These are phyloP conservation scores for Synergus umbraculus DNA, from an alignment of 2,888 invertebrate species.

Conservation along the genomic window DNA sequence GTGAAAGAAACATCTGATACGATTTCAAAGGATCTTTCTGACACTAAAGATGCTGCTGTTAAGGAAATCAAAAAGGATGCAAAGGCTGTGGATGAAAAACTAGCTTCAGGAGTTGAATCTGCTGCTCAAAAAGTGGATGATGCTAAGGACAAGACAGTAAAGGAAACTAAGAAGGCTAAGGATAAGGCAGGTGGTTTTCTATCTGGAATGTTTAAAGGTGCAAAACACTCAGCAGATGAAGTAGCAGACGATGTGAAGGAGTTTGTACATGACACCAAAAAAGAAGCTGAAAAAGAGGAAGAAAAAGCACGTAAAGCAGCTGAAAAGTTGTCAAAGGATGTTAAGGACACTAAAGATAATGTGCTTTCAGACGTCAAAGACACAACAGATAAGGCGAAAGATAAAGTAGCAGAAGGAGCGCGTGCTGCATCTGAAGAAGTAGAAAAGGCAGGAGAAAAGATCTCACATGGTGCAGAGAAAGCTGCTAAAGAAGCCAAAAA, in stretches of 20 bases:
- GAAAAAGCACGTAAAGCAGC: slow-evolving; percentile 30
- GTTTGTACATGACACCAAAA: slow-evolving; percentile 48
- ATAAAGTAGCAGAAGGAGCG: slow-evolving; percentile 20
- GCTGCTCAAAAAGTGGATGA: slow-evolving; percentile 50
- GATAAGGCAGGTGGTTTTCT: slow-evolving; percentile 52
- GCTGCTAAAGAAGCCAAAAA: slow-evolving; percentile 57
- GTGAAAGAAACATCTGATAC: slow-evolving; percentile 49
- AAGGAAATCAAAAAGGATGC: slow-evolving; percentile 46
- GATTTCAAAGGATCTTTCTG: slow-evolving; percentile 45
- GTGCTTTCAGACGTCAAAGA: slow-evolving; percentile 41
- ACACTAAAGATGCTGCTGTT: slow-evolving; percentile 54
- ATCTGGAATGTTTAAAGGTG: slow-evolving; percentile 50
- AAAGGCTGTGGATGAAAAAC: slow-evolving; percentile 51
- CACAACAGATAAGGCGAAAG: slow-evolving; percentile 42
- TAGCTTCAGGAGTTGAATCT: slow-evolving; percentile 41
- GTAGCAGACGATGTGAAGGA: slow-evolving; percentile 44
- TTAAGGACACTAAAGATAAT: slow-evolving; percentile 27
- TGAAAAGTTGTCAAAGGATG: not conserved
- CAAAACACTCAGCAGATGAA: slow-evolving; percentile 47
- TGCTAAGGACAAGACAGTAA: slow-evolving; percentile 51
- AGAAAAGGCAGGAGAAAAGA: not conserved
- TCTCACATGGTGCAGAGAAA: slow-evolving; percentile 49
- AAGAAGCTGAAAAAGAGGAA: slow-evolving; percentile 49
- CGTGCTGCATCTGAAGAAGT: slow-evolving; percentile 9
- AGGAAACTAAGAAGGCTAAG: slow-evolving; percentile 46